A percentile compares a stretch with the other conserved stretches of the same genome.
Evolutionary conservation across 1,140 invertebrate species (phyloP).

Genomic region (Pachypsylla venusta): DNA sequence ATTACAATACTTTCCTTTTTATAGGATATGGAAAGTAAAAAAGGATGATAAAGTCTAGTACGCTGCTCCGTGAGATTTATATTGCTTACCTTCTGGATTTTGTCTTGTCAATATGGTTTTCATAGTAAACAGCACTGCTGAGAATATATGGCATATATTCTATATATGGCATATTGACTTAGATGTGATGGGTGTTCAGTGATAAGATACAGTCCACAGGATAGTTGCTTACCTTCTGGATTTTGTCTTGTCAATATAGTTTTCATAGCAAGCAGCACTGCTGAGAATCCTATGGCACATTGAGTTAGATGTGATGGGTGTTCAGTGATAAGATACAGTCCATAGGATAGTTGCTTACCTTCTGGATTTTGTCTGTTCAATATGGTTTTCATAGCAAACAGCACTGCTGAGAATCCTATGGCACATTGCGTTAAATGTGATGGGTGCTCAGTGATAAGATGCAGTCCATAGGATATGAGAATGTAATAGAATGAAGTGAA

Average conservation of each 20-base stretch:
- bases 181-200: no score
- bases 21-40: no score
- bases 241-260: constrained; percentile 39
- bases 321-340: no score
- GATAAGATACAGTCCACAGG: no score
- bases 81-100: not conserved
- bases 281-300: constrained; percentile 54
- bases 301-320: no score
- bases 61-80: no score
- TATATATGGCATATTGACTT: constrained; percentile 49
- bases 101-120: not conserved
- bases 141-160: no score
- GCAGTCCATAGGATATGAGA: constrained; percentile 29
- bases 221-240: constrained; percentile 30
- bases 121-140: constrained; percentile 28
- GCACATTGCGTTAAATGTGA: constrained; percentile 41
- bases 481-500: constrained; percentile 40
- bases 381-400: constrained; percentile 8
- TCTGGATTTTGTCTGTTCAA: not conserved
- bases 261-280: constrained; percentile 47
- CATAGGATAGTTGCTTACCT: no score
- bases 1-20: no score
- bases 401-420: constrained; percentile 46
- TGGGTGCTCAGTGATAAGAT: constrained; percentile 25
- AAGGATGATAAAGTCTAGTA: no score